Evolutionary conservation across 2,113 vertebrate species (phyloP), one percentile per base, ranked within the genome.

Genomic region (Macheiramphus alcinus): DNA sequence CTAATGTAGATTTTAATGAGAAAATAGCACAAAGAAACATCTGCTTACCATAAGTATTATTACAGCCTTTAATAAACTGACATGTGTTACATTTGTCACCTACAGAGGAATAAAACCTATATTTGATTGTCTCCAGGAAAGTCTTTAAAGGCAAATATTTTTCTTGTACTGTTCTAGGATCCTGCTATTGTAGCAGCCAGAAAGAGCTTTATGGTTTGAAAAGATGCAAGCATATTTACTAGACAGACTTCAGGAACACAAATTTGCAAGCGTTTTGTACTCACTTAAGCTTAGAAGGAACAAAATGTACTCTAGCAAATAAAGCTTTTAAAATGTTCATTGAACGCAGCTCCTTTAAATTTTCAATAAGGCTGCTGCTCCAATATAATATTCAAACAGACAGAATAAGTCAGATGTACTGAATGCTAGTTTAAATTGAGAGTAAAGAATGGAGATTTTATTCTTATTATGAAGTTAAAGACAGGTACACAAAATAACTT

Each of bases 181-280:
- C 31, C 34, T 96, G 71, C 9, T 94, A 87, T 94, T 79, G 96
- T 96, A 97, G 52, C 67, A 97, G 65, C 18, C 92, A 95, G 52
- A 91, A 96, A 53, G 48, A 86, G 67, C 88, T 94, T 90, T 89
- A 91, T 76, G 18, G 32, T 86, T 66, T 97, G 68, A 43, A 91
- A 85, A 97, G 88, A 93, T 62, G 31, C 66, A 95, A 68, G 76
- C 36, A 17, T 90, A 79, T 97, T 97, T 96, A 84, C 47, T 93
- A 80, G 65, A 78, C 19, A 93, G 87, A 93, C 61, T 88, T 94
- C 91, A 94, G 61, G 56, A 97, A 86, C 53, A 84, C 74, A 83
- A 86, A 96, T 97, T 94, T 97, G 82, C 86, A 79, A 94, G 74
- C 47, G 86, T 93, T 97, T 96, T 96, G 61, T 95, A 94, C 68